These are phyloP conservation scores for Lysandra coridon DNA, from an alignment of 2,888 invertebrate species.

Conservation along the genomic window DNA sequence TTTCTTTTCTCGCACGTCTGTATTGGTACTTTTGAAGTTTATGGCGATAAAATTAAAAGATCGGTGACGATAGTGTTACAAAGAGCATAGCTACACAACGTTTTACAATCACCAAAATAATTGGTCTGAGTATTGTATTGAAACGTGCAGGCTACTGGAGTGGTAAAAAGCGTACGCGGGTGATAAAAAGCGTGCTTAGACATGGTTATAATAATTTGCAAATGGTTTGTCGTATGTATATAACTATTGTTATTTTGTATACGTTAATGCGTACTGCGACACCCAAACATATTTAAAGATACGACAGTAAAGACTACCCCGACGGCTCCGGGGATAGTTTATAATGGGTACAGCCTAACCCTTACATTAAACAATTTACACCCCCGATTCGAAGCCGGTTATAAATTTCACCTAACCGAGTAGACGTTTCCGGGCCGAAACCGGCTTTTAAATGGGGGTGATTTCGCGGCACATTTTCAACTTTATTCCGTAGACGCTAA, in stretches of 20 bases:
- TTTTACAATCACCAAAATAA: not conserved
- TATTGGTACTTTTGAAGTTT: constrained; percentile 2
- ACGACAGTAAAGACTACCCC: constrained; percentile 34
- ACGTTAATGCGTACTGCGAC: not conserved
- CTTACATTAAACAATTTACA: constrained; percentile 65
- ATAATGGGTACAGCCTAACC: constrained; percentile 45
- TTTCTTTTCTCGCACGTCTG: constrained; percentile 19
- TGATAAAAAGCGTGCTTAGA: not conserved
- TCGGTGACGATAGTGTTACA: not conserved
- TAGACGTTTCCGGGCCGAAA: constrained; percentile 67
- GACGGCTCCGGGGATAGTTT: constrained; percentile 41
- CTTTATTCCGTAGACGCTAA: constrained; percentile 36
- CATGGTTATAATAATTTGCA: not conserved
- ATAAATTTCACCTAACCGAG: constrained; percentile 71
- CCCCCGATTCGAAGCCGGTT: constrained; percentile 59
- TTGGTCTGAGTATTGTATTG: not conserved
- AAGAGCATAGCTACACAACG: no score
- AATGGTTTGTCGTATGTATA: not conserved
- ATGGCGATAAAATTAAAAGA: not conserved
- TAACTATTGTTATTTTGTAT: not conserved
- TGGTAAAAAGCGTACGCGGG: not conserved
- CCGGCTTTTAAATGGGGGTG: constrained; percentile 62
- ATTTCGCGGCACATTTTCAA: constrained; percentile 39
- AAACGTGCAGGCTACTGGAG: no score
- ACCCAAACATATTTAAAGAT: constrained; percentile 8